Evolutionary conservation across 2,797 vertebrate genomes (phyloP).

Genomic region (Leuciscus waleckii): DNA sequence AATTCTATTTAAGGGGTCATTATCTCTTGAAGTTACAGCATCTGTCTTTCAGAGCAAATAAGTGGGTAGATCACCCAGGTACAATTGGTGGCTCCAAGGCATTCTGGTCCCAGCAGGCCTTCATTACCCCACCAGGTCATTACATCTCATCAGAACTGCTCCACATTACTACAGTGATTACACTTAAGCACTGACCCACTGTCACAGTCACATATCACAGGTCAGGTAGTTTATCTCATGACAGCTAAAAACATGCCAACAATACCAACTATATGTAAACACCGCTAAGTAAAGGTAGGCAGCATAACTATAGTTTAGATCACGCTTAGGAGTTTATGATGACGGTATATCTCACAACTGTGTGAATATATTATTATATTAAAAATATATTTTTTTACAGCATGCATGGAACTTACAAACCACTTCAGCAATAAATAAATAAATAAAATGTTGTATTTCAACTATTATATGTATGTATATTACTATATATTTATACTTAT

Average conservation of each 20-base stretch:
- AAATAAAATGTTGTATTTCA: no score
- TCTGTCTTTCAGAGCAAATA: conserved; percentile 29
- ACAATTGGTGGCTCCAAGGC: conserved; percentile 26
- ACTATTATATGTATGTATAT: no score
- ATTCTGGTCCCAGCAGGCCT: conserved; percentile 24
- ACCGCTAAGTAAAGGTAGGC: neutral
- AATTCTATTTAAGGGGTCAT: conserved; percentile 7
- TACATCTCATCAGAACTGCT: conserved; percentile 16
- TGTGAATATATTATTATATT: neutral
- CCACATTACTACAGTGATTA: conserved; percentile 33
- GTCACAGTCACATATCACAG: conserved; percentile 7
- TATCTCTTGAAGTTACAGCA: neutral
- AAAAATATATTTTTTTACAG: neutral
- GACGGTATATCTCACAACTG: neutral
- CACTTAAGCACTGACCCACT: conserved; percentile 15
- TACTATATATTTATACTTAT: no score
- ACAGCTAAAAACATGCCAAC: conserved; percentile 21
- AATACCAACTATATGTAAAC: conserved; percentile 1
- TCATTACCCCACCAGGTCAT: conserved; percentile 23
- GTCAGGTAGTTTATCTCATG: conserved; percentile 23
- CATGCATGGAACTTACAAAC: neutral
- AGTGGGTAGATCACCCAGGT: conserved; percentile 25
- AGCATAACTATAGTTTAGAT: neutral
- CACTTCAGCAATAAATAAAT: no score
- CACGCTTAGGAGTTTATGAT: neutral